Evolutionary conservation across 2,113 vertebrate species (phyloP).

Genomic region (Serinus canaria): DNA sequence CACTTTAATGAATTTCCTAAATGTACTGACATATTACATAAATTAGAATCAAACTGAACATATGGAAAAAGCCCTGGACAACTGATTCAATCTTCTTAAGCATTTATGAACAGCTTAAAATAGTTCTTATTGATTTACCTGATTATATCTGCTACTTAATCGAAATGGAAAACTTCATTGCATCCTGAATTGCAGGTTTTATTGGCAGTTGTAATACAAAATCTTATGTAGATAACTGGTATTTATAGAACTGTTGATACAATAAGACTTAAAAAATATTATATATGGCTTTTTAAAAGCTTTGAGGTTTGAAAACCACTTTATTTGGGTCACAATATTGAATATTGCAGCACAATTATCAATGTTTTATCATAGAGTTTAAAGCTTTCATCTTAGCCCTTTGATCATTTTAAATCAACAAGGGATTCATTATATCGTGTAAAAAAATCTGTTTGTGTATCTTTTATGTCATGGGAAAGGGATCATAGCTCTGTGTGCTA

Average conservation of each 20-base stretch:
- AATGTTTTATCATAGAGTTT: slow-evolving; percentile 18
- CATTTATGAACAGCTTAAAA: slow-evolving; percentile 4
- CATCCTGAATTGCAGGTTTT: neutral
- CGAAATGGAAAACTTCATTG: neutral
- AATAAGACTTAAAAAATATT: neutral
- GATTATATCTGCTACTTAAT: slow-evolving; percentile 7
- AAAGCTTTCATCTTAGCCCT: slow-evolving; percentile 19
- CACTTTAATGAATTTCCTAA: slow-evolving; percentile 14
- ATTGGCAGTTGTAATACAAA: neutral
- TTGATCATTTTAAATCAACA: slow-evolving; percentile 23
- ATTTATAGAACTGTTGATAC: neutral
- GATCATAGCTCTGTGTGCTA: neutral
- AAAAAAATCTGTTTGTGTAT: neutral
- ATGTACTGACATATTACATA: neutral
- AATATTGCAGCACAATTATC: slow-evolving; percentile 23
- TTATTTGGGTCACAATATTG: neutral
- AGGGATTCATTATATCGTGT: neutral
- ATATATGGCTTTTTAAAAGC: neutral
- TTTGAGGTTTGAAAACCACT: neutral
- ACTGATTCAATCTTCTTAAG: neutral
- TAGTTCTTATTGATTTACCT: neutral
- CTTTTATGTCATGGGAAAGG: neutral
- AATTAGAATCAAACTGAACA: slow-evolving; percentile 22
- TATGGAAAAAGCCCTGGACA: neutral
- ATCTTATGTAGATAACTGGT: neutral